Percentiles rank a stretch among this genome's conserved stretches.
Conservation (phyloP, 2,797 vertebrate species). For the Gymnodraco acuticeps region DNA sequence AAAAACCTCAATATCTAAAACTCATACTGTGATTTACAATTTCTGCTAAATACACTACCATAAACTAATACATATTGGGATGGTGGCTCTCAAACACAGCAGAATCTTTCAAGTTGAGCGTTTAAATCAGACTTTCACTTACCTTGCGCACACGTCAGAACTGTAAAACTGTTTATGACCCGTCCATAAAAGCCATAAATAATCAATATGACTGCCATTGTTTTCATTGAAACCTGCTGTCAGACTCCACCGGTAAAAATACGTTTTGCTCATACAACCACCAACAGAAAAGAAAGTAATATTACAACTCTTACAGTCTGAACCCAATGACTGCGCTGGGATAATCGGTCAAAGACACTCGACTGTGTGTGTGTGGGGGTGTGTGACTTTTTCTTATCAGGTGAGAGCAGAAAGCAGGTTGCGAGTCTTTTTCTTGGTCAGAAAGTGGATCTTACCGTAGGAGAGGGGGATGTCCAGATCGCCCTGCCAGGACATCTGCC, state of each 20-base stretch:
- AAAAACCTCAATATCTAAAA: background rate
- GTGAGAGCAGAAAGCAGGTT: conserved; percentile 47
- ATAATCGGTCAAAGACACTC: conserved; percentile 5
- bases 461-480: conserved; percentile 83
- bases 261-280: conserved; percentile 5
- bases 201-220: background rate
- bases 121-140: conserved; percentile 44
- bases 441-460: conserved; percentile 76
- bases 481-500: conserved; percentile 82
- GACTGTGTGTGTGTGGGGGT: background rate
- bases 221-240: conserved; percentile 29
- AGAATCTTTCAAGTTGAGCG: background rate
- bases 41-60: background rate
- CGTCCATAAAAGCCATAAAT: background rate
- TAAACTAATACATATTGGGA: background rate
- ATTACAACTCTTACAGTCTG: conserved; percentile 16
- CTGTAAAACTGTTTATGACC: background rate
- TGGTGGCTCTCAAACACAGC: background rate
- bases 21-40: background rate
- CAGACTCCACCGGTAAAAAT: conserved; percentile 22
- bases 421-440: conserved; percentile 8
- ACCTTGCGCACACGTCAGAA: conserved; percentile 35
- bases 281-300: conserved; percentile 18
- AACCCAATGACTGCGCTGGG: background rate
- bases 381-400: conserved; percentile 55